A percentile compares a stretch with the other conserved stretches of the same genome.
Conservation (phyloP, 1,140 invertebrate species). For the Caenorhabditis latens region DNA sequence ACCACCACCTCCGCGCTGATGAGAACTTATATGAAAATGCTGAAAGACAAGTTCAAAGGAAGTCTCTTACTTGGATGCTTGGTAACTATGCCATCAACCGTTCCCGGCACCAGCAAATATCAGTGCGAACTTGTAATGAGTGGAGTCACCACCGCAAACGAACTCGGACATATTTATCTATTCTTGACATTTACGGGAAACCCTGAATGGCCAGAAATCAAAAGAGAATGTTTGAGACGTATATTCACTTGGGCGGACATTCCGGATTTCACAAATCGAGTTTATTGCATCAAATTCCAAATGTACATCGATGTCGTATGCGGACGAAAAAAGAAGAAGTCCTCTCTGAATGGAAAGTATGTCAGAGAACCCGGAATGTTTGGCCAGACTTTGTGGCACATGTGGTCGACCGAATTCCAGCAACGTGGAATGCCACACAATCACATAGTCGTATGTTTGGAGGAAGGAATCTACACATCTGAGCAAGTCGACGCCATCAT, state of each 20-base stretch:
- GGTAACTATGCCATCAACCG: background rate
- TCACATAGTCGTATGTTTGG: too few relatives aligned
- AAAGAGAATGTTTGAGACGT: background rate
- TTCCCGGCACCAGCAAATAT: background rate
- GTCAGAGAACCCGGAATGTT: too few relatives aligned
- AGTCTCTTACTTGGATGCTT: background rate
- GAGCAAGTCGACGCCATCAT: too few relatives aligned
- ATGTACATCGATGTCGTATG: too few relatives aligned
- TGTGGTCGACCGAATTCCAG: too few relatives aligned
- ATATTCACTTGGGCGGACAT: background rate
- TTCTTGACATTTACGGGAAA: background rate
- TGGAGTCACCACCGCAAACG: background rate
- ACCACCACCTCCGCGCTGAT: background rate
- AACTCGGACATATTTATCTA: background rate
- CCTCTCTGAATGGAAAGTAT: too few relatives aligned
- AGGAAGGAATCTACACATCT: too few relatives aligned
- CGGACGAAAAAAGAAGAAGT: too few relatives aligned
- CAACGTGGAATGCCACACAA: too few relatives aligned
- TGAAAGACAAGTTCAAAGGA: background rate
- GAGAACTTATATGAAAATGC: background rate
- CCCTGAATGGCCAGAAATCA: background rate
- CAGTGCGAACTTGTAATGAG: background rate
- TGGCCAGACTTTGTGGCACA: too few relatives aligned
- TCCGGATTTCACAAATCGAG: background rate
- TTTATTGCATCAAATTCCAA: background rate